Percentiles rank a stretch among this genome's conserved stretches.
Evolutionary conservation across 2,113 vertebrate species (phyloP).

Genomic region (Syngnathus floridae): DNA sequence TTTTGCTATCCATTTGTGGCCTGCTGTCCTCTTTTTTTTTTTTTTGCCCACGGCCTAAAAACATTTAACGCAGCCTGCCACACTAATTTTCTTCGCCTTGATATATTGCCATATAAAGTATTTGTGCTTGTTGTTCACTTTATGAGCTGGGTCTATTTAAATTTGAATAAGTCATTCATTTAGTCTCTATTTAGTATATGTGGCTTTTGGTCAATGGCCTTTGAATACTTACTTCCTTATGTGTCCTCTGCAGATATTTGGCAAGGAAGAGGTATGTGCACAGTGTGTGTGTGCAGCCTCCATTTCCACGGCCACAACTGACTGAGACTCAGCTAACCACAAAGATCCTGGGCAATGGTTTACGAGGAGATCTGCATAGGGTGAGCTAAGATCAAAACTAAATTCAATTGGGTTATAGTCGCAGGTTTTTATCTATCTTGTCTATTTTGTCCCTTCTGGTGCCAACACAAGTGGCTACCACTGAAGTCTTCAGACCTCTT

Average conservation of each 20-base stretch:
- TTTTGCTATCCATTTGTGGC: too few species aligned
- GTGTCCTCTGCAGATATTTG: constrained; percentile 74
- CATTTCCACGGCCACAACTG: constrained; percentile 84
- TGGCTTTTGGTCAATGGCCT: background rate
- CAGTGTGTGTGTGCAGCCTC: constrained; percentile 80
- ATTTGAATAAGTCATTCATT: too few species aligned
- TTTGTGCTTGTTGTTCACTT: too few species aligned
- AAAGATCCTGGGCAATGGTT: constrained; percentile 94
- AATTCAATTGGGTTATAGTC: background rate
- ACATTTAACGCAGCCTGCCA: too few species aligned
- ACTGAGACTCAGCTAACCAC: constrained; percentile 77
- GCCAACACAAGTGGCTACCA: too few species aligned
- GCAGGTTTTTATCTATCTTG: background rate
- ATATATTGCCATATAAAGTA: too few species aligned
- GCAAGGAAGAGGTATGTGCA: constrained; percentile 80
- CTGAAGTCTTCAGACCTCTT: too few species aligned
- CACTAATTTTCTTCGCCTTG: too few species aligned
- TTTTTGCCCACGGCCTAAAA: too few species aligned
- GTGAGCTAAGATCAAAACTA: constrained; percentile 58
- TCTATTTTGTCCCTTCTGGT: background rate
- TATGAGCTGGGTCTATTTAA: too few species aligned
- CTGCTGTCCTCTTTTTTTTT: too few species aligned
- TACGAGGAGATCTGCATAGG: constrained; percentile 88
- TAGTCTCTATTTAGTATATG: too few species aligned
- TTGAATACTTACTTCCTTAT: background rate